Evolutionary conservation across 1,140 invertebrate genomes (phyloP).

Genomic region (Kradibia gibbosae): DNA sequence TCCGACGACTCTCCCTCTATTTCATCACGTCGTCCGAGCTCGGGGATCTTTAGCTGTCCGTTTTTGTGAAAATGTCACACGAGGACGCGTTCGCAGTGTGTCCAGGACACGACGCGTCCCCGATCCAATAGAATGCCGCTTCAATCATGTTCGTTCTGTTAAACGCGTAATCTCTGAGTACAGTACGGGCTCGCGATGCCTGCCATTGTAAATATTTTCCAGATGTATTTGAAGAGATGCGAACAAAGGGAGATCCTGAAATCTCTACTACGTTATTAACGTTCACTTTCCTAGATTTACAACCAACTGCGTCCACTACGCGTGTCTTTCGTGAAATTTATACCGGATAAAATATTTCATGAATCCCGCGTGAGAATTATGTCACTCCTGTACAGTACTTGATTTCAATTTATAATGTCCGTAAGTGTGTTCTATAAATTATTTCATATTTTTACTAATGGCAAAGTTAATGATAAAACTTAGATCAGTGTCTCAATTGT

Average conservation of each 20-base stretch:
- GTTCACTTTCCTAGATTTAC: not conserved
- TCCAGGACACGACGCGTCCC: too few species aligned
- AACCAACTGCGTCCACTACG: not conserved
- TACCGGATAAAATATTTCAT: too few species aligned
- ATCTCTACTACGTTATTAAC: not conserved
- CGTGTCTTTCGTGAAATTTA: not conserved
- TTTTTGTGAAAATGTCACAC: not conserved
- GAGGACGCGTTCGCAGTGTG: not conserved
- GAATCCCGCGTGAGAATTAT: not conserved
- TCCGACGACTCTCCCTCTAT: not conserved
- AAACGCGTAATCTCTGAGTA: not conserved
- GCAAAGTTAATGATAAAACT: too few species aligned
- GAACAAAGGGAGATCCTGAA: not conserved
- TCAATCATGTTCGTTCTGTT: not conserved
- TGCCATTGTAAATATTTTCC: too few species aligned
- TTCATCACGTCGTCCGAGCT: not conserved
- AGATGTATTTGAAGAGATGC: not conserved
- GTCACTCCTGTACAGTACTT: not conserved
- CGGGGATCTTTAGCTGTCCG: not conserved
- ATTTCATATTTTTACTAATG: too few species aligned
- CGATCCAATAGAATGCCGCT: not conserved
- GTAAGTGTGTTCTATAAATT: too few species aligned
- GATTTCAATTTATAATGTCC: too few species aligned
- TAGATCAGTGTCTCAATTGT: too few species aligned
- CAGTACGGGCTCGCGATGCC: too few species aligned